These are phyloP conservation scores for Peromyscus eremicus DNA, from an alignment of 2,797 vertebrate genomes.

Conservation along the genomic window DNA sequence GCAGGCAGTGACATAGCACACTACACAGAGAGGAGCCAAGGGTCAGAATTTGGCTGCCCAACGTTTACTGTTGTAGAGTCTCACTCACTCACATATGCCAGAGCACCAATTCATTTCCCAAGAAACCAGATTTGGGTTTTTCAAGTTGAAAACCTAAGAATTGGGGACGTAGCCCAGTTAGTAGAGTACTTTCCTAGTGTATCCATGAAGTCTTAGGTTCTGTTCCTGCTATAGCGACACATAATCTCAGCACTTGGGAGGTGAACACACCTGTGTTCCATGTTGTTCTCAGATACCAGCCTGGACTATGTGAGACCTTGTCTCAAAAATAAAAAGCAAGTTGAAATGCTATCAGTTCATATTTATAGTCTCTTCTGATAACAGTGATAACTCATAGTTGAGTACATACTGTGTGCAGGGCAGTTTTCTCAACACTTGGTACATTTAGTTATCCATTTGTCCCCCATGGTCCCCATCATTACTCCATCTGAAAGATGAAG, in stretches of 20 bases:
- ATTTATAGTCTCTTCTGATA: neutral
- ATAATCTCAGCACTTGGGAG: too few species aligned
- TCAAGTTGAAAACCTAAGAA: neutral
- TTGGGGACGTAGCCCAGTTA: neutral
- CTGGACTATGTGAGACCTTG: neutral
- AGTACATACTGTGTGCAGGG: neutral
- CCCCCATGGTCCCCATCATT: neutral
- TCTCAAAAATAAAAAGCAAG: neutral
- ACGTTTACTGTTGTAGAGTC: neutral
- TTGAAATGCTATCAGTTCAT: neutral
- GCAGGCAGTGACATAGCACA: neutral
- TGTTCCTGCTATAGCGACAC: neutral
- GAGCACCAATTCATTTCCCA: neutral
- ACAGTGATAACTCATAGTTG: neutral
- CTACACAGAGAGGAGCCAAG: neutral
- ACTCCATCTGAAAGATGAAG: constrained; percentile 5
- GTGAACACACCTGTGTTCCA: neutral
- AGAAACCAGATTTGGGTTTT: constrained; percentile 11
- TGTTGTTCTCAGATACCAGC: neutral
- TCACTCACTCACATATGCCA: neutral
- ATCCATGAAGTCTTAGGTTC: neutral
- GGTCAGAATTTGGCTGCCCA: neutral
- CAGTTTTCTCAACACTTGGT: neutral
- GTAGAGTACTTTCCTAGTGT: neutral
- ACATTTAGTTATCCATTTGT: neutral